A percentile compares a stretch with the other conserved stretches of the same genome.
phyloP scores from a whole-genome alignment of 2,888 invertebrate species.

The Norana najaformis region DNA sequence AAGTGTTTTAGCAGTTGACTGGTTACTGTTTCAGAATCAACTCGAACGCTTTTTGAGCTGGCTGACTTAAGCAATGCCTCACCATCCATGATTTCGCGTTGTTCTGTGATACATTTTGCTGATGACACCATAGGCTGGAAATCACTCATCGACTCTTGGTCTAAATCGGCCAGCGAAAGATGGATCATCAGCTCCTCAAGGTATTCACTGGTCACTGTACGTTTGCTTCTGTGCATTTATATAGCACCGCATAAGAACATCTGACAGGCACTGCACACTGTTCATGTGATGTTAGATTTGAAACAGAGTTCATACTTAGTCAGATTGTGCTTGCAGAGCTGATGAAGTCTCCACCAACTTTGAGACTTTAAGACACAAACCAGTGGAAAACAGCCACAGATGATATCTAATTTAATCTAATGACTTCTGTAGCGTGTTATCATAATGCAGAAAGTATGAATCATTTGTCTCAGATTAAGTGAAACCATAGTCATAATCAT shows the following conservation, averaged over 20 bases:
- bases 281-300: not conserved
- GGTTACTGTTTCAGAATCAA: slow-evolving; percentile 48
- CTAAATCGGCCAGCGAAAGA: slow-evolving; percentile 52
- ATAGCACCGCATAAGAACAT: not conserved
- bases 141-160: slow-evolving; percentile 56
- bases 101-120: slow-evolving; percentile 54
- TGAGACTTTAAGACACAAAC: not conserved
- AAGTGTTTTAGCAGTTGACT: not conserved
- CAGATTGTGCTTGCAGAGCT: not conserved
- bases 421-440: too few relatives aligned
- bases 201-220: slow-evolving; percentile 42
- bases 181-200: slow-evolving; percentile 55
- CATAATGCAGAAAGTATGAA: too few relatives aligned
- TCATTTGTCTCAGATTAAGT: too few relatives aligned
- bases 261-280: not conserved
- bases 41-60: slow-evolving; percentile 56
- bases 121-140: slow-evolving; percentile 53
- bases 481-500: too few relatives aligned
- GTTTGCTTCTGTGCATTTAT: not conserved
- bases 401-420: too few relatives aligned
- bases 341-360: not conserved
- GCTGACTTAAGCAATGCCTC: slow-evolving; percentile 48
- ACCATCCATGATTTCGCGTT: slow-evolving; percentile 54
- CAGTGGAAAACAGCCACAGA: not conserved
- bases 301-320: not conserved